These are phyloP conservation scores for Pomatostomus ruficeps DNA, from an alignment of 2,113 vertebrate species.

Conservation along the genomic window DNA sequence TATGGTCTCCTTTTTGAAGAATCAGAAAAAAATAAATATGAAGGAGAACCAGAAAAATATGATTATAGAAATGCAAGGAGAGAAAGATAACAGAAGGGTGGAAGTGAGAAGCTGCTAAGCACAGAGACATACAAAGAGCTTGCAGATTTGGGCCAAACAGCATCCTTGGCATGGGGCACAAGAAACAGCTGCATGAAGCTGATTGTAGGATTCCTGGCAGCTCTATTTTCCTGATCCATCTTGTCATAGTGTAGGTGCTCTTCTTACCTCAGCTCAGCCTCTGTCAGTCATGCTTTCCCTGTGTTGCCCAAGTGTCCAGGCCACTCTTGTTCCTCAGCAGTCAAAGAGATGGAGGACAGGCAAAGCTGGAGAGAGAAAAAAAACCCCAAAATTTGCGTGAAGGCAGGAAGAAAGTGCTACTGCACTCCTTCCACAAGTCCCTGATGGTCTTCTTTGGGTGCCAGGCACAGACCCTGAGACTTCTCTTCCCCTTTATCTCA, in stretches of 20 bases:
- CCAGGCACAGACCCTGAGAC: background rate
- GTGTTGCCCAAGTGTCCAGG: background rate
- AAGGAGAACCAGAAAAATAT: background rate
- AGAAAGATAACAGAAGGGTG: background rate
- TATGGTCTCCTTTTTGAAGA: background rate
- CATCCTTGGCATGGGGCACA: background rate
- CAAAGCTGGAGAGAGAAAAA: background rate
- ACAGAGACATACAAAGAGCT: background rate
- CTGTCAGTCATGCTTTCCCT: rapidly evolving
- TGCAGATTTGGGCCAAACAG: background rate
- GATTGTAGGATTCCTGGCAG: background rate
- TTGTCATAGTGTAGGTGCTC: background rate
- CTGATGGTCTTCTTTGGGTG: background rate
- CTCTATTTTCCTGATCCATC: background rate
- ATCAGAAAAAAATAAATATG: background rate
- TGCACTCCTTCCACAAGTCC: background rate
- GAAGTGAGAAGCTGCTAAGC: background rate
- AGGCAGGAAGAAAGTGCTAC: background rate
- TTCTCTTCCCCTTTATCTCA: background rate
- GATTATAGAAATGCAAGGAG: background rate
- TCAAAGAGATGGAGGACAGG: background rate
- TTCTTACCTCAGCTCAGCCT: background rate
- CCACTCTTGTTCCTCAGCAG: background rate
- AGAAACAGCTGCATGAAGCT: background rate
- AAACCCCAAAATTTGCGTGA: background rate